A percentile compares a stretch with the other conserved stretches of the same genome.
Evolutionary conservation across 2,113 vertebrate species (phyloP).

Genomic region (Sylvia atricapilla): DNA sequence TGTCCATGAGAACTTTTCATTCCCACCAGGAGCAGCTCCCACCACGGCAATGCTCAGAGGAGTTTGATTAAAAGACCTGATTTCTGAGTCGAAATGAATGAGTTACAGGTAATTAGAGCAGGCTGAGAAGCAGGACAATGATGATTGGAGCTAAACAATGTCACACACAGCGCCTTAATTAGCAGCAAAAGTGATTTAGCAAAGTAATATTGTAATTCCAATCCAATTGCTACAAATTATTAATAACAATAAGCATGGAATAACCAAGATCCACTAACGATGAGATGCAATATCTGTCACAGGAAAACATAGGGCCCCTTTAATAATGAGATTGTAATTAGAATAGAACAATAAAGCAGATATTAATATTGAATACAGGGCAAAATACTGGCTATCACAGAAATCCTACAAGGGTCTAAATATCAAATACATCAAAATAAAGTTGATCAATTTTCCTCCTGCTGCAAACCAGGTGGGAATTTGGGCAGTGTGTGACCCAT

Average conservation of each 20-base stretch:
- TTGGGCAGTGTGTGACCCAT: neutral
- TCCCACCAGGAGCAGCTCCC: neutral
- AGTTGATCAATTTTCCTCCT: neutral
- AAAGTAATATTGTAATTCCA: slow-evolving; percentile 50
- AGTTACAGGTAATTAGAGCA: slow-evolving; percentile 11
- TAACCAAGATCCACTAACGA: neutral
- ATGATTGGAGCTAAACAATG: slow-evolving; percentile 11
- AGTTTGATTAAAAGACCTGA: neutral
- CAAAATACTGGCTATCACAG: neutral
- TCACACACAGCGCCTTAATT: slow-evolving; percentile 34
- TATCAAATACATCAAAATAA: neutral
- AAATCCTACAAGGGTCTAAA: neutral
- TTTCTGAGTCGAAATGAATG: neutral
- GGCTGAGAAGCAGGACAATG: slow-evolving; percentile 3
- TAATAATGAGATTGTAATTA: slow-evolving; percentile 44
- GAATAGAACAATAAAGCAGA: slow-evolving; percentile 30
- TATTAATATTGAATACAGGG: neutral
- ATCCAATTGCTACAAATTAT: slow-evolving; percentile 48
- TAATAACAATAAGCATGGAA: slow-evolving; percentile 41
- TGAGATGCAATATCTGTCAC: slow-evolving; percentile 29
- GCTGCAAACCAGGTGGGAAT: neutral
- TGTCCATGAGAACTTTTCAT: neutral
- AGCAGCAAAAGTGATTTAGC: slow-evolving; percentile 57
- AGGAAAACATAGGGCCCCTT: neutral
- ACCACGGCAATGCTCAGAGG: neutral